Evolutionary conservation across 2,113 vertebrate genomes (phyloP), one percentile per base, ranked within the genome.

Genomic region (Gambusia holbrooki): DNA sequence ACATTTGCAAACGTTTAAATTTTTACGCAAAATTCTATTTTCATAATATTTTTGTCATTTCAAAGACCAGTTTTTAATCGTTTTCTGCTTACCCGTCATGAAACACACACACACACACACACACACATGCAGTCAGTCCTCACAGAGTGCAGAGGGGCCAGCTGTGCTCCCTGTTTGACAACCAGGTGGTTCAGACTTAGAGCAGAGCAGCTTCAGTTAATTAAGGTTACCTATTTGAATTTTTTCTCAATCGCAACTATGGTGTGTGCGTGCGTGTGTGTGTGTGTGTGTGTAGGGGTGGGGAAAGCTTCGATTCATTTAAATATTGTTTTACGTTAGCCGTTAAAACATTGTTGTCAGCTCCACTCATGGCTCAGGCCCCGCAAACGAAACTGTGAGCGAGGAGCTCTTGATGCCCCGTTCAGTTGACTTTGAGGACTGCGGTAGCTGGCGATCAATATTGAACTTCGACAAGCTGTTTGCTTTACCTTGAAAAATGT

Each of bases 361-460:
- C 72, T 84, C 68, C 58, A n/a, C 37, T 81, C 86, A 85, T 72
- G 70, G 74, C 61, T 63, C 28, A 1, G 71, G 22, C 62, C 22
- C 76, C 68, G 82, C 73, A 80, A 72, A 82, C 63, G 74, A 65
- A 87, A 79, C 74, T 85, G 11, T 30, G 67, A 80, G 71, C 66
- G 74, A 79, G 62, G 27, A 14, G 62, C 5, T 42, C 63, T 42
- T 33, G 27, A 77, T 48, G 35, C 29, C 62, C 82, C 28, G 61
- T 74, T 35, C 74, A 84, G 80, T 91, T 86, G 80, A 75, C 84
- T 81, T 33, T 62, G 69, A 67, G 74, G 82, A 77, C 66, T 67
- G 74, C 67, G 58, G 58, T 28, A 75, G 80, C 84, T 66, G 27
- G 74, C 89, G 86, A 91, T 88, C 90, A 88, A 90, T 92, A 87